A percentile compares a stretch with the other conserved stretches of the same genome.
phyloP scores from a whole-genome alignment of 37 sponge, comb jelly and placozoan genomes.

The Cliona cf. orientalis region DNA sequence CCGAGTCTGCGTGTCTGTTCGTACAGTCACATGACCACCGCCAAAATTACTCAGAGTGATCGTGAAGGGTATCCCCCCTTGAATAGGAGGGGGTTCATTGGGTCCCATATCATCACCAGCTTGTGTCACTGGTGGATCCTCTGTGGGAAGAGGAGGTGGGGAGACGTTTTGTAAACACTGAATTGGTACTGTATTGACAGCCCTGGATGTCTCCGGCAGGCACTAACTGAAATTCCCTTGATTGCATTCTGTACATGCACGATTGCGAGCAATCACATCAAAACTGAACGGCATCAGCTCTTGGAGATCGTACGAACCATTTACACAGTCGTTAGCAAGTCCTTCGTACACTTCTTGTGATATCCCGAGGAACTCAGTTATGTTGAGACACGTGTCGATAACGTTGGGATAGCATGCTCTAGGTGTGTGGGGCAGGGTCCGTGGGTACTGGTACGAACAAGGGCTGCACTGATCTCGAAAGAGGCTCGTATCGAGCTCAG shows the following conservation, averaged over 20 bases:
- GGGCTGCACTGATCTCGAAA: too few relatives aligned
- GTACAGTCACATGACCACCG: constrained; percentile 4
- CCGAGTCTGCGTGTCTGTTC: not conserved
- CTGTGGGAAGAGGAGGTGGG: not conserved
- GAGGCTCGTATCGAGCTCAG: too few relatives aligned
- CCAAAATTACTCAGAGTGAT: constrained; percentile 10
- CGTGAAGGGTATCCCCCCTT: constrained; percentile 12
- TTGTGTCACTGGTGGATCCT: not conserved
- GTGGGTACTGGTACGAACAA: too few relatives aligned
- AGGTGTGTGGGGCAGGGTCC: too few relatives aligned
- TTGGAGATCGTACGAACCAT: constrained; percentile 10
- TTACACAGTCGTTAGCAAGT: constrained; percentile 1
- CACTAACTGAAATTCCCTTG: not conserved
- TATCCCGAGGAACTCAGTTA: too few relatives aligned
- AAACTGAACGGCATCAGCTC: too few relatives aligned
- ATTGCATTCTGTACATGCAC: constrained; percentile 19
- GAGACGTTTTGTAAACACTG: not conserved
- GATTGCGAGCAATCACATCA: not conserved
- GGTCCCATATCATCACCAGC: not conserved
- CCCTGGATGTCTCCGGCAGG: too few relatives aligned
- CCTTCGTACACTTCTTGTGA: constrained; percentile 6
- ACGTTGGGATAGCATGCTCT: too few relatives aligned
- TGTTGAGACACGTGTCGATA: too few relatives aligned
- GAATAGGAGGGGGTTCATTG: too few relatives aligned
- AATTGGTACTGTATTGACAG: not conserved